Conservation (phyloP, 2,113 vertebrate genomes). For the Perca flavescens region DNA sequence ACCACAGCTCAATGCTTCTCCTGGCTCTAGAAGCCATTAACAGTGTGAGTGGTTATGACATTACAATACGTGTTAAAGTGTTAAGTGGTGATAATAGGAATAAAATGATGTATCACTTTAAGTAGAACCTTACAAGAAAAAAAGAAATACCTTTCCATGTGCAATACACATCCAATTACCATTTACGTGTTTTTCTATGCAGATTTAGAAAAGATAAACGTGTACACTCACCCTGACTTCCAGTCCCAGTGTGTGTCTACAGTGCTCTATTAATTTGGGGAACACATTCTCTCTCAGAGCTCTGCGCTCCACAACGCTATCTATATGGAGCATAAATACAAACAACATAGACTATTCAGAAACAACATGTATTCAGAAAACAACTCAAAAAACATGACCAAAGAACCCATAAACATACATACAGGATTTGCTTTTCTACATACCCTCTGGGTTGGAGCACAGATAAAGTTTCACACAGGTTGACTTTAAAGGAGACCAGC, state of each 20-base stretch:
- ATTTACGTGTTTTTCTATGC: not conserved
- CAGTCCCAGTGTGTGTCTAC: conserved; percentile 75
- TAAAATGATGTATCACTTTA: not conserved
- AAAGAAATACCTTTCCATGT: not conserved
- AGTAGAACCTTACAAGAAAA: not conserved
- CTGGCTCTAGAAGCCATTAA: not conserved
- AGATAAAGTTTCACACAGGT: conserved; percentile 83
- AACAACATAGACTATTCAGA: conserved; percentile 1
- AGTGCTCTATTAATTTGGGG: conserved; percentile 80
- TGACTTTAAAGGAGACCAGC: conserved; percentile 14
- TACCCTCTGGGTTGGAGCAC: conserved; percentile 85
- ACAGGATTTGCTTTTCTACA: not conserved
- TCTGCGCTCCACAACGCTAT: conserved; percentile 80
- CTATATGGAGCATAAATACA: conserved; percentile 55
- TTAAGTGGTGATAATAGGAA: not conserved
- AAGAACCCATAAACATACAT: not conserved
- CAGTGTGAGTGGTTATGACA: not conserved
- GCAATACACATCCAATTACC: not conserved
- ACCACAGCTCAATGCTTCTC: too few relatives aligned
- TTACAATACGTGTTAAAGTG: not conserved
- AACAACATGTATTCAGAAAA: not conserved
- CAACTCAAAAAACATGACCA: not conserved
- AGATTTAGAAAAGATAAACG: not conserved
- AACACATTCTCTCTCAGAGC: conserved; percentile 79
- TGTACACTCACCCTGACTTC: conserved; percentile 82